Evolutionary conservation across 2,797 vertebrate species (phyloP), one percentile per base, ranked within the genome.

Genomic region (Acanthiza pusilla): DNA sequence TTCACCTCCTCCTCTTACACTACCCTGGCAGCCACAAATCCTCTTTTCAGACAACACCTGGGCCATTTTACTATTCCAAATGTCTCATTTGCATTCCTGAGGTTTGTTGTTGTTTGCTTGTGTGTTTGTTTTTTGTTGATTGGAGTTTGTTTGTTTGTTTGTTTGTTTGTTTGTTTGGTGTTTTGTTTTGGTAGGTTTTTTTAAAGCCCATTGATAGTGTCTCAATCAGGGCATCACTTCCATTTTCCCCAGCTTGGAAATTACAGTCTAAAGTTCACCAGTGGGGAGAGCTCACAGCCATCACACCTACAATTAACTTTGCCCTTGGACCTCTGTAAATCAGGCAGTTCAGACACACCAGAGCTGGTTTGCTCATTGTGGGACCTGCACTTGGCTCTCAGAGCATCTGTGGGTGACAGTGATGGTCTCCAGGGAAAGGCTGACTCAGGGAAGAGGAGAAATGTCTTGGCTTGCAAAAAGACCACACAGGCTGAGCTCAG

Each of bases 121-220:
- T 38, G 38, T 9, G 13, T 29, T 34, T 38, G 17, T 13, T 40
- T 32, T 11, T 13, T 54, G 32, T 42, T 10, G 8, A 23, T 23
- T 13, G 47, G 22, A 11, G 5, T 47, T 47, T 21, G 7, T 27
- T 45, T 47, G 22, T 50, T 47, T 21, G 7, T 27, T 45, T 47
- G 22, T 50, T 50, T 50, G 21, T 32, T 3, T 9, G 10, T 32
- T 3, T 9, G 13, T 32, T 34, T 40, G 18, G 8, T 13, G 47
- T 9, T 27, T 38, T 48, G 25, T 27, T 50, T 27, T 50, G 14
- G 38, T 38, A 11, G 22, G 22, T 23, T 51, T 32, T 47, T 43
- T 7, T 4, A 0, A 16, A 42, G 36, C 10, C 16, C 15, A 13
- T 25, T 4, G 4, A 14, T 34, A 78, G 25, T 6, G 2, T 13